These are phyloP conservation scores for Protobothrops flavoviridis DNA, from an alignment of 2,113 vertebrate species.

Conservation along the genomic window DNA sequence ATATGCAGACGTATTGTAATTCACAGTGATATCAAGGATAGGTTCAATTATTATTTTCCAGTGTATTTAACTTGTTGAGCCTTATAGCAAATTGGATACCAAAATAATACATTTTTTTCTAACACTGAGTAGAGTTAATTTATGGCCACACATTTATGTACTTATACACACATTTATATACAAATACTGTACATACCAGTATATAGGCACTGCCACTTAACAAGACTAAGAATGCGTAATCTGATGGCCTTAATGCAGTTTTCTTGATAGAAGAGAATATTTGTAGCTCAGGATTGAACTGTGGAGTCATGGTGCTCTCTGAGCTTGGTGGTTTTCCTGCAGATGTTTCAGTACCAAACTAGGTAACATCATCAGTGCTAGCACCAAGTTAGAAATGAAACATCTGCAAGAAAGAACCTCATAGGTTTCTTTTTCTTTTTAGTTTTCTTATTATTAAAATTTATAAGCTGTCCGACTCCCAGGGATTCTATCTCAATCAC, in stretches of 20 bases:
- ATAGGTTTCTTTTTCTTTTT: background rate
- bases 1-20: background rate
- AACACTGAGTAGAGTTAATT: background rate
- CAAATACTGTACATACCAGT: background rate
- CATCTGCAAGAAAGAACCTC: background rate
- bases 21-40: background rate
- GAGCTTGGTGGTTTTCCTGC: too few relatives aligned
- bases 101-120: background rate
- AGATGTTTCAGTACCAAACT: too few relatives aligned
- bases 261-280: background rate
- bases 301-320: too few relatives aligned
- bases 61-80: background rate
- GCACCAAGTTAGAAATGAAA: too few relatives aligned
- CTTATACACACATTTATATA: background rate
- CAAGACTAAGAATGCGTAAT: background rate
- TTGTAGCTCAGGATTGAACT: too few relatives aligned
- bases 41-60: background rate
- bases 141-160: background rate
- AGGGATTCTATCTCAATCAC: background rate
- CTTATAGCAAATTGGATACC: background rate
- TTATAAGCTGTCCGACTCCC: background rate
- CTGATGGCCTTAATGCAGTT: background rate
- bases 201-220: background rate
- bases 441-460: background rate
- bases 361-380: too few relatives aligned